phyloP scores from a whole-genome alignment of 2,113 vertebrate species.

The Cyprinodon brontotheroides region DNA sequence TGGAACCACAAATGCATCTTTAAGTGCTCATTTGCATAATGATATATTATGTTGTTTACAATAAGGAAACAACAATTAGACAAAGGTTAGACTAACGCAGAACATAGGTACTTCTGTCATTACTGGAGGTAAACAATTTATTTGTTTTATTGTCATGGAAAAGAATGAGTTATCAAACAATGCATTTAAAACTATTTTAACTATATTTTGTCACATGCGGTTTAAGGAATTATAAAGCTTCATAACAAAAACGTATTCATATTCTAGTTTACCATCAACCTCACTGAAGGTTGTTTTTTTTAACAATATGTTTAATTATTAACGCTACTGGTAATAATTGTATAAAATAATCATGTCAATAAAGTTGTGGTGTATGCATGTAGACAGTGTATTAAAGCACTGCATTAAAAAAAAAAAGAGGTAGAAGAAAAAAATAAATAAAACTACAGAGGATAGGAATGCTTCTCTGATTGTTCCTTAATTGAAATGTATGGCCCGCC shows the following conservation, averaged over 20 bases:
- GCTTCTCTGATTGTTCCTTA: neutral
- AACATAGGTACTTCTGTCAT: slow-evolving; percentile 31
- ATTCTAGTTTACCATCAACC: neutral
- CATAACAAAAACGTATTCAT: slow-evolving; percentile 26
- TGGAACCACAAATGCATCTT: slow-evolving; percentile 36
- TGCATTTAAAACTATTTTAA: neutral
- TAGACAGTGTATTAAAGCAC: neutral
- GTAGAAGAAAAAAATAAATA: too few species aligned
- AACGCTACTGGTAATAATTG: neutral
- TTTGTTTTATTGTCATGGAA: neutral
- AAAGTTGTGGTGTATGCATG: neutral
- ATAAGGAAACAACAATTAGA: slow-evolving; percentile 58
- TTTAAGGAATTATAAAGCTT: slow-evolving; percentile 18
- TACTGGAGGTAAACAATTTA: slow-evolving; percentile 1
- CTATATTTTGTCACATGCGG: slow-evolving; percentile 1
- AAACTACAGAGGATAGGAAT: neutral
- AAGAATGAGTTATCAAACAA: neutral
- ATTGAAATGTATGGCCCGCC: neutral
- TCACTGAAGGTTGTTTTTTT: too few species aligned
- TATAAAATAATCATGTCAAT: slow-evolving; percentile 3
- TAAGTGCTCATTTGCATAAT: slow-evolving; percentile 67
- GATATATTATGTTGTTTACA: slow-evolving; percentile 67
- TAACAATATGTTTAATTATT: neutral
- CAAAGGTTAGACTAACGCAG: neutral
- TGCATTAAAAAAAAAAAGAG: neutral